A percentile compares a stretch with the other conserved stretches of the same genome.
These are phyloP conservation scores for Athripsodes cinereus DNA, from an alignment of 2,888 invertebrate species.

Conservation along the genomic window DNA sequence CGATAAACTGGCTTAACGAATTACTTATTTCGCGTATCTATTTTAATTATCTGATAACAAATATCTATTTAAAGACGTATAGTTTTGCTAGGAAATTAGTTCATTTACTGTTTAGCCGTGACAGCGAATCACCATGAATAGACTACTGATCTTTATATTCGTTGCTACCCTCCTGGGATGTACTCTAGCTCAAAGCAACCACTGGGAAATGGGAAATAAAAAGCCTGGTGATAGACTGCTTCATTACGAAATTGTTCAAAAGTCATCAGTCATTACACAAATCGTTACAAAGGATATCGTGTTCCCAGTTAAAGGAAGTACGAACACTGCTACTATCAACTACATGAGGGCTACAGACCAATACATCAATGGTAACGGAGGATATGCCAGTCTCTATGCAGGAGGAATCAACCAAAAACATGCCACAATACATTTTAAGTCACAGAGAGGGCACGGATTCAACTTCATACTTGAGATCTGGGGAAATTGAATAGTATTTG, in stretches of 20 bases:
- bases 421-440: conserved; percentile 39
- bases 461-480: conserved; percentile 42
- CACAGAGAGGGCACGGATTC: conserved; percentile 39
- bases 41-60: too few species aligned
- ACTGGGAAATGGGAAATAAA: conserved; percentile 28
- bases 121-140: too few species aligned
- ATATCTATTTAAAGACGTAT: too few species aligned
- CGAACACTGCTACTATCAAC: conserved; percentile 32
- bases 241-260: conserved; percentile 29
- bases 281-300: conserved; percentile 29
- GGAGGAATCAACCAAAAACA: conserved; percentile 39
- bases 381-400: conserved; percentile 33
- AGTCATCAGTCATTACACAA: conserved; percentile 30
- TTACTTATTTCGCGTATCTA: too few species aligned
- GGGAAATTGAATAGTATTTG: conserved; percentile 29
- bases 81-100: too few species aligned
- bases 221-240: conserved; percentile 28
- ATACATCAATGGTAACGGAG: conserved; percentile 40
- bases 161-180: conserved; percentile 18
- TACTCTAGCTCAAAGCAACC: conserved; percentile 27
- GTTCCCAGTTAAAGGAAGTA: conserved; percentile 28
- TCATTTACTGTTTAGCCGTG: too few species aligned
- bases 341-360: conserved; percentile 38
- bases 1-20: too few species aligned
- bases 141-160: conserved; percentile 13